Evolutionary conservation across 2,797 vertebrate species (phyloP), one percentile per base, ranked within the genome.

Genomic region (Mus minutoides): DNA sequence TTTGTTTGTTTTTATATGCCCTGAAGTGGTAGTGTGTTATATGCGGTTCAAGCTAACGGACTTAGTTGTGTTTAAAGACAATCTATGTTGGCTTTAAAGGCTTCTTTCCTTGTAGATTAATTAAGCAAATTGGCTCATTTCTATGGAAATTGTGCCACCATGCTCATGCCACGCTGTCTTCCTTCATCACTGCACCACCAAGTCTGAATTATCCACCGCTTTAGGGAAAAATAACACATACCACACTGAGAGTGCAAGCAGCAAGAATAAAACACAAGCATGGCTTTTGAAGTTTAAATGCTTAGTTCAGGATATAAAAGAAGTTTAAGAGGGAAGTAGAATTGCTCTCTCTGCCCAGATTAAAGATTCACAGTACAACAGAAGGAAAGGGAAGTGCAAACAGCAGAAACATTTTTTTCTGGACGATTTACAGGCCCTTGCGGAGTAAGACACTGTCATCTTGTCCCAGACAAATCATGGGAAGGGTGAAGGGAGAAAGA

Each of bases 221-320:
- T 88, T 49, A 7, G 86, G 37, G 29, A 64, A 88, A 40, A 43
- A 82, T 90, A 62, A 43, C 7, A n/a, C 5, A 71, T 11, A 69
- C 37, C 13, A 29, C 2, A 14, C 2, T 46, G 43, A 89, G 14
- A 84, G 16, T 21, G 34, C 91, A 90, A 40, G 13, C 2, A 40
- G 40, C 16, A 80, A 11, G 0, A n/a, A 62, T 8, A 46, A 84
- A 85, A 46, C 26, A 46, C 8, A 29, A 84, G 37, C 9, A 26
- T 9, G 43, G 13, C 4, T 71, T 94, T 90, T 76, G 52, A 76
- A 78, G 52, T 78, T 76, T 56, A 90, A 71, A 26, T 80, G n/a
- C 46, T 69, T 71, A 90, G 62, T 43, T 92, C n/a, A 56, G 56
- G 77, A 75, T 54, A 85, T 54, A 64, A 46, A 87, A 87, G 34